A percentile compares a stretch with the other conserved stretches of the same genome.
phyloP scores from a whole-genome alignment of 2,797 vertebrate genomes.

The Buphagus erythrorhynchus region DNA sequence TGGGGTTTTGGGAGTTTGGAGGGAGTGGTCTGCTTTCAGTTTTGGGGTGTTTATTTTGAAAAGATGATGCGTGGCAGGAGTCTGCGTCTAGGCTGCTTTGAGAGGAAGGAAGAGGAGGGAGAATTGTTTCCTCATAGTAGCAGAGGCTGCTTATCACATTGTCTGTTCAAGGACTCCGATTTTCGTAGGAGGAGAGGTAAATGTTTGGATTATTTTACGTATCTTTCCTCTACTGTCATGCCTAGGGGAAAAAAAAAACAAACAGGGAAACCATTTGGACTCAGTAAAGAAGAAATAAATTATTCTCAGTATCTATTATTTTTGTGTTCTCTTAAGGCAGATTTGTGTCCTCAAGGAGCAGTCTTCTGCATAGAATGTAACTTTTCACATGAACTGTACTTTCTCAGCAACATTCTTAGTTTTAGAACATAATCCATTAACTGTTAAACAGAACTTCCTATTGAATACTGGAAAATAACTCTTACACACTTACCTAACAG shows the following conservation, averaged over 20 bases:
- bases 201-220: background rate
- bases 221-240: background rate
- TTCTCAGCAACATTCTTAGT: background rate
- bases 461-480: background rate
- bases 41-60: background rate
- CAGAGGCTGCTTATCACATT: background rate
- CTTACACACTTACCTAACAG: rapidly evolving
- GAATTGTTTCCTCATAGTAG: background rate
- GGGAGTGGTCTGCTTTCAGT: background rate
- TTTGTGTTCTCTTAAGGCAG: background rate
- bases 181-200: background rate
- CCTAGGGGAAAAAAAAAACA: background rate
- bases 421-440: background rate
- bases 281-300: background rate
- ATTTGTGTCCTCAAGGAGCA: background rate
- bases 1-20: background rate
- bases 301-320: background rate
- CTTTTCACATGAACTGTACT: background rate
- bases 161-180: background rate
- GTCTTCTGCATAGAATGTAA: background rate
- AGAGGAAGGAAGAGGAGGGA: slow-evolving; percentile 32
- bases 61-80: background rate
- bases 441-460: background rate
- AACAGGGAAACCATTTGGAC: background rate
- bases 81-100: background rate